Evolutionary conservation across 2,113 vertebrate genomes (phyloP).

Genomic region (Galemys pyrenaicus): DNA sequence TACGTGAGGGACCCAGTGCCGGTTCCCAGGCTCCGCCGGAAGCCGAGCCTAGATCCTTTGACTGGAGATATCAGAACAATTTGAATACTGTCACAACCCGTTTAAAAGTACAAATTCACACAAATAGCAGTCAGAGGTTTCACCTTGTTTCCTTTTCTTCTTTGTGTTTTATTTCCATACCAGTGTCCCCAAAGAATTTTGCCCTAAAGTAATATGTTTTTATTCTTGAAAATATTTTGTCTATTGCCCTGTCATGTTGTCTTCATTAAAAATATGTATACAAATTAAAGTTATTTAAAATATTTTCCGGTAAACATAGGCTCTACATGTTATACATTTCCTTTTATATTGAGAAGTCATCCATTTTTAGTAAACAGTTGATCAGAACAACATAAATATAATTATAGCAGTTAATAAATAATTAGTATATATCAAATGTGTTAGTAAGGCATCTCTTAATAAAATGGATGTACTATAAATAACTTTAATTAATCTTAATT

Average conservation of each 20-base stretch:
- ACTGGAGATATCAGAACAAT: not conserved
- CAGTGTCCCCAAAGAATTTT: not conserved
- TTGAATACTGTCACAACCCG: not conserved
- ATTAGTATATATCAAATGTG: not conserved
- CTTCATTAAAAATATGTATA: not conserved
- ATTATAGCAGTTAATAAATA: not conserved
- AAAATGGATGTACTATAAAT: not conserved
- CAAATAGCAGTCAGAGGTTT: not conserved
- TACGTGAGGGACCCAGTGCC: fast-evolving
- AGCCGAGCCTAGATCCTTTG: not conserved
- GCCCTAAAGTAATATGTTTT: not conserved
- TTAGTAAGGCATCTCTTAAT: not conserved
- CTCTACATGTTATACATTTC: not conserved
- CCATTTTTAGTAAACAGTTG: not conserved
- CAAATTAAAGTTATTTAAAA: not conserved
- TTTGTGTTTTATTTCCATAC: not conserved
- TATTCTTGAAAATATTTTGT: conserved; percentile 9
- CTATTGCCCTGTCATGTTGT: not conserved
- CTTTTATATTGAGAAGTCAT: not conserved
- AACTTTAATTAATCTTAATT: conserved; percentile 15
- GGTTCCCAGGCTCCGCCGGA: not conserved
- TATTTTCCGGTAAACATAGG: not conserved
- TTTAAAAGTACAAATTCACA: conserved; percentile 28
- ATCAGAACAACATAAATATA: conserved; percentile 6
- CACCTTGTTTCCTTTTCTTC: not conserved